These are phyloP conservation scores for Orchesella flavescens DNA, from an alignment of 2,888 invertebrate genomes.

Conservation along the genomic window DNA sequence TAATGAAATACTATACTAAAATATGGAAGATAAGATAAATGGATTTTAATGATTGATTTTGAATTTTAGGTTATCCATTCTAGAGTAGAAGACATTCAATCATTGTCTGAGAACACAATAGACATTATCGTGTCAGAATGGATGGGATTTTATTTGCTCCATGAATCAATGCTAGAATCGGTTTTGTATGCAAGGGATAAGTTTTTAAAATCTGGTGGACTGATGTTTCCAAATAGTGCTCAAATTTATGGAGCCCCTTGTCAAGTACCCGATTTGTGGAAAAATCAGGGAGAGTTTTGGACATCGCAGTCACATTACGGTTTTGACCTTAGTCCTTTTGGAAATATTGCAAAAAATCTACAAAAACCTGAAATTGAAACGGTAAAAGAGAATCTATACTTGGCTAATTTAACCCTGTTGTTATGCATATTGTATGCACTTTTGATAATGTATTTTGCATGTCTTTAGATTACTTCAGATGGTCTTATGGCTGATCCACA, in stretches of 20 bases:
- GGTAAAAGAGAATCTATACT: conserved; percentile 73
- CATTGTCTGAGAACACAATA: conserved; percentile 78
- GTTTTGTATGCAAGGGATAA: conserved; percentile 87
- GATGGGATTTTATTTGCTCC: conserved; percentile 97
- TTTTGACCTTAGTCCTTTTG: conserved; percentile 82
- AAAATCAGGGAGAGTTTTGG: conserved; percentile 80
- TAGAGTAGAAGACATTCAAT: conserved; percentile 83
- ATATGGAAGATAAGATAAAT: no score
- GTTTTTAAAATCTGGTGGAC: conserved; percentile 83
- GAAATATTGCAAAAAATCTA: conserved; percentile 78
- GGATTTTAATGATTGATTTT: background rate
- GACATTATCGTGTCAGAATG: conserved; percentile 96
- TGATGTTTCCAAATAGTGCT: conserved; percentile 85
- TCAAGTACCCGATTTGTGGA: conserved; percentile 73
- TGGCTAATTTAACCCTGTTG: background rate
- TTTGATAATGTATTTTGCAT: no score
- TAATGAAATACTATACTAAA: no score
- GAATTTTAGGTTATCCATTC: conserved; percentile 81
- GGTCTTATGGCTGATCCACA: conserved; percentile 81
- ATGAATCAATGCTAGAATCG: conserved; percentile 96
- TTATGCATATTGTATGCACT: background rate
- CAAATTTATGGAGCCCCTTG: conserved; percentile 80
- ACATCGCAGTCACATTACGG: conserved; percentile 81
- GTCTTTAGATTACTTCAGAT: conserved; percentile 73
- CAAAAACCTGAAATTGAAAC: conserved; percentile 81